These are phyloP conservation scores for Gymnopithys bicolor DNA, from an alignment of 2,797 vertebrate genomes.

Conservation along the genomic window DNA sequence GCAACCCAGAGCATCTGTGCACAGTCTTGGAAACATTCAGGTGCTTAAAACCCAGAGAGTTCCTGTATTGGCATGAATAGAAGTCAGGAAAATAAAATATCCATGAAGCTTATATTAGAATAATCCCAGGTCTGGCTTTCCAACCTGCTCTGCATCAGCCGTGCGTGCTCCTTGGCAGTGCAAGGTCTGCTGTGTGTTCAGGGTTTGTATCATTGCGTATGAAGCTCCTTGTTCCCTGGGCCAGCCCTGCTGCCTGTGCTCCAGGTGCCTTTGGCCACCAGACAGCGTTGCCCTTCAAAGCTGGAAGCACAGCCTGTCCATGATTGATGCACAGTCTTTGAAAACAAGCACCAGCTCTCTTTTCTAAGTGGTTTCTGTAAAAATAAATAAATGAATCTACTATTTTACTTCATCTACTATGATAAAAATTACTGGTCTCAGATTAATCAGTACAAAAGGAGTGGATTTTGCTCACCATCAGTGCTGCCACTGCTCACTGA, in stretches of 20 bases:
- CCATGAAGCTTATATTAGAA: neutral
- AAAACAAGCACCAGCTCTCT: neutral
- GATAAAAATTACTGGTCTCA: neutral
- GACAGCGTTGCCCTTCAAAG: neutral
- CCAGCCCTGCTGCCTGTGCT: neutral
- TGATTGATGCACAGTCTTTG: neutral
- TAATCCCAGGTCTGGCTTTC: neutral
- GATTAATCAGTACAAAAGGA: neutral
- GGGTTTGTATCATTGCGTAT: fast-evolving
- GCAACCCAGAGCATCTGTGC: conserved; percentile 36
- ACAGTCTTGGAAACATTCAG: conserved; percentile 10
- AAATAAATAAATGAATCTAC: neutral
- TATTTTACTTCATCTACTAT: neutral
- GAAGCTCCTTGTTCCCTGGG: neutral
- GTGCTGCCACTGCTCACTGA: neutral
- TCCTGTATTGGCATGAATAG: neutral
- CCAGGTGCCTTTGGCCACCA: neutral
- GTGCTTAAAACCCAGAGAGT: neutral
- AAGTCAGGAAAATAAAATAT: neutral
- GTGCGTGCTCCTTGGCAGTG: neutral
- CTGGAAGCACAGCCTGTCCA: neutral
- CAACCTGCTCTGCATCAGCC: neutral
- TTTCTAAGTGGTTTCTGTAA: neutral
- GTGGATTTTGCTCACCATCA: neutral
- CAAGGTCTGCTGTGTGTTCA: neutral